These are phyloP conservation scores for Ostrea denselamellosa DNA, from an alignment of 1,140 invertebrate genomes.

Conservation along the genomic window DNA sequence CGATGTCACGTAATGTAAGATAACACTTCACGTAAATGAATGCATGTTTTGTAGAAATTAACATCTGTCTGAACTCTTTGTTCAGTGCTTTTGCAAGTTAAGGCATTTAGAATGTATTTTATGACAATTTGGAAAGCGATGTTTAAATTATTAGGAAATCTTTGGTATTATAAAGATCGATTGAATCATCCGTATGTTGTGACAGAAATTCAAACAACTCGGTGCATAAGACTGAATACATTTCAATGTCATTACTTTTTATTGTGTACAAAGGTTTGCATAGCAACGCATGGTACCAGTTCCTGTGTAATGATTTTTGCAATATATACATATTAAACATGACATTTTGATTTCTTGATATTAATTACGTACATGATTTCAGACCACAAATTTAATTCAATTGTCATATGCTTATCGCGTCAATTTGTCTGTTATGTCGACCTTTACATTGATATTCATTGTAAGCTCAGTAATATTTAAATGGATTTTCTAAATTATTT, in stretches of 20 bases:
- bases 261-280: neutral
- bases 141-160: no score
- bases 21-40: no score
- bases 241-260: conserved; percentile 20
- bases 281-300: conserved; percentile 17
- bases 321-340: conserved; percentile 16
- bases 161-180: neutral
- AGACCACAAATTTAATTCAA: neutral
- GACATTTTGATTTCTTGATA: neutral
- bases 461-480: neutral
- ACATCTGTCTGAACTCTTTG: no score
- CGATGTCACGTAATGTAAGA: no score
- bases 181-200: neutral
- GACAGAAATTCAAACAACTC: neutral
- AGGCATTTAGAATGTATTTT: no score
- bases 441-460: conserved; percentile 15
- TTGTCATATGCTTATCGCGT: conserved; percentile 14
- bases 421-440: neutral
- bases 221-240: conserved; percentile 6
- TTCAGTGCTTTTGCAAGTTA: no score
- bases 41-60: no score
- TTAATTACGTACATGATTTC: conserved; percentile 30
- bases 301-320: conserved; percentile 4
- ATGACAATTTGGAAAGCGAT: no score
- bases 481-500: neutral